phyloP scores from a whole-genome alignment of 2,888 invertebrate genomes.

The Macrostomum cliftonense region DNA sequence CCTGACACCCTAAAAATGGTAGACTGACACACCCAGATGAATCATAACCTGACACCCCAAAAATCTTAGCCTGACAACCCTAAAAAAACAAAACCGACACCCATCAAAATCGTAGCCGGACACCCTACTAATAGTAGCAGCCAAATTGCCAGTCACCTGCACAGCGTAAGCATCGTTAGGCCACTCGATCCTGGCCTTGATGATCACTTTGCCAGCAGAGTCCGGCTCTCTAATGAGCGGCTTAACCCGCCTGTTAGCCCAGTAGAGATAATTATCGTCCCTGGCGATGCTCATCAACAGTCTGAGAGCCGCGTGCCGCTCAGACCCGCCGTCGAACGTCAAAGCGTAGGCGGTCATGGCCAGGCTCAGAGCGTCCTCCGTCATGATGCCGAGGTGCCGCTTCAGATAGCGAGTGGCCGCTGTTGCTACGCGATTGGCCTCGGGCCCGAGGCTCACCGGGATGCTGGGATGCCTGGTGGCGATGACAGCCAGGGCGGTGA shows the following conservation, averaged over 20 bases:
- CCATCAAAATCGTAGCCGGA: constrained; percentile 1
- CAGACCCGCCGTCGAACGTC: not conserved
- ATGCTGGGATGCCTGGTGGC: not conserved
- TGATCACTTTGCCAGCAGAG: constrained; percentile 5
- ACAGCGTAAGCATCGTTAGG: constrained; percentile 30
- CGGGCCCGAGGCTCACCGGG: too few relatives aligned
- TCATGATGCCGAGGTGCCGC: too few relatives aligned
- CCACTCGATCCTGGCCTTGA: constrained; percentile 10
- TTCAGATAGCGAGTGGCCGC: too few relatives aligned
- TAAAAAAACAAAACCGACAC: too few relatives aligned
- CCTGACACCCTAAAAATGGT: too few relatives aligned
- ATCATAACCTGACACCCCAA: too few relatives aligned
- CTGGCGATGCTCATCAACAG: not conserved
- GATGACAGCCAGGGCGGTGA: constrained; percentile 2
- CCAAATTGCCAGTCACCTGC: constrained; percentile 63
- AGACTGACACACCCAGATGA: too few relatives aligned
- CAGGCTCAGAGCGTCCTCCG: too few relatives aligned
- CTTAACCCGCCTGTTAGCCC: constrained; percentile 4
- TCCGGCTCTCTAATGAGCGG: constrained; percentile 3
- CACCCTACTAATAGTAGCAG: too few relatives aligned
- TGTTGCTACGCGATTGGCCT: too few relatives aligned
- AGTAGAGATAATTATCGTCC: constrained; percentile 2
- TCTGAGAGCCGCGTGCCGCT: not conserved
- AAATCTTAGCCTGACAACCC: too few relatives aligned
- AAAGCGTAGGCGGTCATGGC: not conserved